Percentiles rank a stretch among this genome's conserved stretches.
These are phyloP conservation scores for Oryzias celebensis DNA, from an alignment of 2,113 vertebrate species.

Conservation along the genomic window DNA sequence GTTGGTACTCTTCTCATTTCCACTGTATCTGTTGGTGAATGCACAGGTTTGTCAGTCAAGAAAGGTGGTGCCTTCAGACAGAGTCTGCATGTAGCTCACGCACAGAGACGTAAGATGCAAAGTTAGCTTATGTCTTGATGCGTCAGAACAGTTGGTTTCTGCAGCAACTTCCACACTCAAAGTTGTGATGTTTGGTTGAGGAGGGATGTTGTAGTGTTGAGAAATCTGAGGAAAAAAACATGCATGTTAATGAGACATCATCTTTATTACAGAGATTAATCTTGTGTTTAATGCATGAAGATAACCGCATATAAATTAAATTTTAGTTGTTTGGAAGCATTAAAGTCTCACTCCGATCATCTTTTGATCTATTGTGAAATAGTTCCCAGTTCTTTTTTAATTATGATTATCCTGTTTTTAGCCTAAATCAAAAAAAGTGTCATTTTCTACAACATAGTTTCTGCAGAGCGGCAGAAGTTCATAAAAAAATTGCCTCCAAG, in stretches of 20 bases:
- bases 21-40: conserved; percentile 32
- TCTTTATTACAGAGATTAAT: background rate
- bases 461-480: no score
- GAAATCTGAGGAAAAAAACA: conserved; percentile 46
- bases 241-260: background rate
- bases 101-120: conserved; percentile 23
- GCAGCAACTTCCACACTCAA: conserved; percentile 28
- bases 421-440: no score
- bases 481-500: no score
- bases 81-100: conserved; percentile 8
- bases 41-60: background rate
- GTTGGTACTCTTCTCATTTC: conserved; percentile 42
- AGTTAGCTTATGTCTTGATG: conserved; percentile 6
- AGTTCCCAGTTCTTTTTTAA: no score
- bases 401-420: no score
- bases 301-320: background rate
- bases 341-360: no score
- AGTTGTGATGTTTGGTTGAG: conserved; percentile 19
- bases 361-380: no score
- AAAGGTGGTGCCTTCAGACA: background rate
- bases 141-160: conserved; percentile 22
- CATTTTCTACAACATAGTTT: no score
- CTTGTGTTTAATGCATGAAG: background rate
- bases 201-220: conserved; percentile 67
- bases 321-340: no score